Base-by-base conservation (phyloP, 2,797 vertebrate species). In the Hipposideros larvatus region DNA sequence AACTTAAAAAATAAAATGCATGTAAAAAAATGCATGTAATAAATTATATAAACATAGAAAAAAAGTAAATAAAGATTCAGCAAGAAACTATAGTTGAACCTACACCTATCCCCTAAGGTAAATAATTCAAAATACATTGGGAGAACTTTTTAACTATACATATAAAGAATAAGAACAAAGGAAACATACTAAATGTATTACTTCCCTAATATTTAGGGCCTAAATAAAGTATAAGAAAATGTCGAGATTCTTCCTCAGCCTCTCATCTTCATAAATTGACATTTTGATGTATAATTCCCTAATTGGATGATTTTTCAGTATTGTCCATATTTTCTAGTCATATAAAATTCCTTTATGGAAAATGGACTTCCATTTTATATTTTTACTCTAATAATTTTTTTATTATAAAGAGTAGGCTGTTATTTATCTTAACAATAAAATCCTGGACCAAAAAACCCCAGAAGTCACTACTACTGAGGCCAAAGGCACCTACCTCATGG, bases 201-300 rank as follows among this genome's bases (percentile, higher is more conserved):
- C 71, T 92, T 91, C 59, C 55, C 51, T 94, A 95, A 86, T 65
- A 90, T 90, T 63, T 78, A 15, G 2, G 11, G 24, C 74, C 28
- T 84, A 94, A 86, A 31, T 41, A 73, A 75, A 95, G 79, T 78
- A 91, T 77, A 91, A 88, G 34, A 37, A 97, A 96, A 93, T 90
- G 65, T 48, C 87, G 61, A 88, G 86, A 83, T 66, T 87, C 48
- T 74, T 94, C 75, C 66, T 71, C 74, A 92, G 53, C 63, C 90
- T 74, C 41, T 26, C 53, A 84, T 86, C 43, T 94, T 78, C 57
- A 57, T 86, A 90, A 80, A 18, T 80, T 91, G 89, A 85, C 66
- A 96, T 96, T 91, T 94, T 80, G 41, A 87, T 73, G 24, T 65
- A 51, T 73, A 93, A 93, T 85, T 94, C 71, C 59, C 15, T 65